Base-by-base conservation (phyloP, 2,888 invertebrate genomes). In the Limnephilus marmoratus region DNA sequence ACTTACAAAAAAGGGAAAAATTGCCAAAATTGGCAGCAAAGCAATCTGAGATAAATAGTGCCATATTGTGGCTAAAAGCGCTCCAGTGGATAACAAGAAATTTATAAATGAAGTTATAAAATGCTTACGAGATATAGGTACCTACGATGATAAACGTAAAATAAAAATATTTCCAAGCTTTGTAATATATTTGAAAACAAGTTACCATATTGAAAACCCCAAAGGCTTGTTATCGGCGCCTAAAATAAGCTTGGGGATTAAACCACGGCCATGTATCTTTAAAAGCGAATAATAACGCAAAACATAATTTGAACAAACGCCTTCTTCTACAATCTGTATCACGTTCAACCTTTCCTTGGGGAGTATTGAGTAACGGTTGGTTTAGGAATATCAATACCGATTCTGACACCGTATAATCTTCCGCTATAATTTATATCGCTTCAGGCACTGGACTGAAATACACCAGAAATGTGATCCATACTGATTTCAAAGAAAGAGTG, bases 341-440 rank as follows among this genome's bases (percentile, higher is more conserved):
- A 86, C 86, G 86, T 49, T 86, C 45, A 29, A 45, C 86, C 45
- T 45, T 68, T 41, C 41, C 86, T 86, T 86, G 45, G 18, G 45
- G n/a, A 86, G 45, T 86, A 45, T 37, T 37, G 68, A 83, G 29
- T 86, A 45, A 86, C 29, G 41, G 45, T n/a, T 49, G 86, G 86
- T 37, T 86, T 29, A 86, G 86, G n/a, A 86, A 86, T 86, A 86
- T 86, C 86, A 86, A 86, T 86, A 86, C n/a, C 49, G 29, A 86
- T 45, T 86, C 86, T 3, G 86, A 86, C 45, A 86, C 49, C 45
- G 41, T 86, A 86, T 45, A 86, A 86, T 86, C 41, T 86, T 49
- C 29, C 29, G 45, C 49, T 29, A 49, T 49, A 86, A 86, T 86
- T 86, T 86, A 86, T 45, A 86, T 86, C 86, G 86, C 49, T 86